Percentiles rank a stretch among this genome's conserved stretches.
phyloP scores from a whole-genome alignment of 2,888 invertebrate species.

The Lycocerus yunnanus region DNA sequence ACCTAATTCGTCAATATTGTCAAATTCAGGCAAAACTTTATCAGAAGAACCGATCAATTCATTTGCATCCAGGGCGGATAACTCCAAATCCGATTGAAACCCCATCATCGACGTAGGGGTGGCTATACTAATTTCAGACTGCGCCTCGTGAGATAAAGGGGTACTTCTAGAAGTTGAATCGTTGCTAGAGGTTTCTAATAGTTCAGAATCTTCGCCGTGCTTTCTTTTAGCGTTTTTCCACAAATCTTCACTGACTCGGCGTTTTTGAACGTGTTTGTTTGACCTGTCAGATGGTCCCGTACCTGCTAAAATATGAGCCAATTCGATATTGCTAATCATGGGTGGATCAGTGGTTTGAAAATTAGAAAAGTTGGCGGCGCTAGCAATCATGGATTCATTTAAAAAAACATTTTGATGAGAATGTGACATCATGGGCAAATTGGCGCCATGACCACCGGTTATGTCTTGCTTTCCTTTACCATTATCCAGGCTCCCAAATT shows the following conservation, averaged over 20 bases:
- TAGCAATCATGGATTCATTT: slow-evolving; percentile 51
- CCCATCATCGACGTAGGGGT: slow-evolving; percentile 62
- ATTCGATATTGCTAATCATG: slow-evolving; percentile 48
- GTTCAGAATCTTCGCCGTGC: slow-evolving; percentile 61
- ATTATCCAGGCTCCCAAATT: slow-evolving; percentile 51
- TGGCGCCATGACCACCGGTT: slow-evolving; percentile 44
- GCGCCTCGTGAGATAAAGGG: slow-evolving; percentile 57
- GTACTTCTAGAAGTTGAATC: slow-evolving; percentile 66
- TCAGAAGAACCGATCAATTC: slow-evolving; percentile 60
- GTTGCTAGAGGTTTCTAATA: slow-evolving; percentile 67
- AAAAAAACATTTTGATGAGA: slow-evolving; percentile 50
- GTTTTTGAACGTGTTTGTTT: slow-evolving; percentile 59
- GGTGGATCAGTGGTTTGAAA: slow-evolving; percentile 44
- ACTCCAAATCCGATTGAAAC: slow-evolving; percentile 66
- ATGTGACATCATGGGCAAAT: slow-evolving; percentile 44
- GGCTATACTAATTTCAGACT: slow-evolving; percentile 53
- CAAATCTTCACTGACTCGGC: slow-evolving; percentile 66
- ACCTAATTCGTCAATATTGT: slow-evolving; percentile 62
- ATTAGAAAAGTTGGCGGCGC: slow-evolving; percentile 50
- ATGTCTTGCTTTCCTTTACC: slow-evolving; percentile 54
- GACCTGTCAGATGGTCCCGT: slow-evolving; percentile 41
- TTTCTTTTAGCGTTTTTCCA: slow-evolving; percentile 65
- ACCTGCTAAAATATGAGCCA: slow-evolving; percentile 50
- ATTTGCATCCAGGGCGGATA: slow-evolving; percentile 65
- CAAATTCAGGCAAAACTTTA: slow-evolving; percentile 61